A percentile compares a stretch with the other conserved stretches of the same genome.
Conservation (phyloP, 2,888 invertebrate species). For the Clivina fossor region DNA sequence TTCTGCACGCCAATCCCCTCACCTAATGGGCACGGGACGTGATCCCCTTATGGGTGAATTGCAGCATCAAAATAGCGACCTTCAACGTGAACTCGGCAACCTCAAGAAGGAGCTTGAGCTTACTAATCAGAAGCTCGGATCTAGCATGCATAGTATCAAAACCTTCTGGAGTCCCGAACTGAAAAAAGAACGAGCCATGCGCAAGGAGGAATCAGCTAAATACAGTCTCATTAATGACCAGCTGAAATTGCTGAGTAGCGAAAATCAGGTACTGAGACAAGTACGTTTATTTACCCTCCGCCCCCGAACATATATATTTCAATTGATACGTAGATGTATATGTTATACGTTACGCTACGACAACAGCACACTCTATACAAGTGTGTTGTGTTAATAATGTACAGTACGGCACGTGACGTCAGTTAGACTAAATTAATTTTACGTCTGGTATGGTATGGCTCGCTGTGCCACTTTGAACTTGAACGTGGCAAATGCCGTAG, state of each 20-base stretch:
- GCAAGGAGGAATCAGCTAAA: conserved; percentile 97
- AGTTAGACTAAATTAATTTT: conserved; percentile 22
- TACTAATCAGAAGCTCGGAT: conserved; percentile 96
- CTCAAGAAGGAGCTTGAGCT: conserved; percentile 92
- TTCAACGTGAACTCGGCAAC: conserved; percentile 89
- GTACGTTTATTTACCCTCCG: no score
- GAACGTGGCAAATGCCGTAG: conserved; percentile 2
- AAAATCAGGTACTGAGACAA: conserved; percentile 78
- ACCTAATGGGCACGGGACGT: conserved; percentile 53
- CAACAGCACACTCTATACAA: no score
- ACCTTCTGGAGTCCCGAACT: conserved; percentile 99
- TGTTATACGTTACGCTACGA: no score
- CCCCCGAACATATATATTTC: no score
- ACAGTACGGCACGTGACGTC: conserved; percentile 21
- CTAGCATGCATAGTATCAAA: conserved; percentile 99
- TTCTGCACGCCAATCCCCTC: conserved; percentile 69
- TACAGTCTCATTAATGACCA: conserved; percentile 96
- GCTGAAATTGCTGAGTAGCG: conserved; percentile 91
- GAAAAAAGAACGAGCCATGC: conserved; percentile 93
- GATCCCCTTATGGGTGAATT: conserved; percentile 79
- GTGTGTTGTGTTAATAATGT: no score
- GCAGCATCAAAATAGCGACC: conserved; percentile 91
- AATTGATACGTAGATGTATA: no score
- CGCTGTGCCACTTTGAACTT: conserved; percentile 22
- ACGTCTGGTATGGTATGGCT: conserved; percentile 13